Evolutionary conservation across 2,888 invertebrate genomes (phyloP).

Genomic region (Cataglyphis cursor): DNA sequence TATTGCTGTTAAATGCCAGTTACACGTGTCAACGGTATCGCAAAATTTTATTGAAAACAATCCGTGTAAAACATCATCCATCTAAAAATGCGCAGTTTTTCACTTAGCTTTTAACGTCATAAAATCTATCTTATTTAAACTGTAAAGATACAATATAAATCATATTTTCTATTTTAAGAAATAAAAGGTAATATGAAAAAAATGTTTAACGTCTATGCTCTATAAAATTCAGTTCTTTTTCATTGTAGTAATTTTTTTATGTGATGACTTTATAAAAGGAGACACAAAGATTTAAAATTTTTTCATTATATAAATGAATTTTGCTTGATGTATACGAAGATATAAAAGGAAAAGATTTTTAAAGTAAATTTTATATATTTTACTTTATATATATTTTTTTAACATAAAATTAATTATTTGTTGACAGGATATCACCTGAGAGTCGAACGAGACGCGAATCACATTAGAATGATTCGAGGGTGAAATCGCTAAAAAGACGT

Average conservation of each 20-base stretch:
- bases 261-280: not conserved
- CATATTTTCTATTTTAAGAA: not conserved
- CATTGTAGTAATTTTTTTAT: not conserved
- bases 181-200: not conserved
- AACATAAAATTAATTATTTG: constrained; percentile 9
- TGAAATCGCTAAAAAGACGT: constrained; percentile 72
- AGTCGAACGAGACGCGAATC: constrained; percentile 56
- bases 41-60: constrained; percentile 39
- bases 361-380: not conserved
- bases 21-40: constrained; percentile 46
- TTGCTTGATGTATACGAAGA: not conserved
- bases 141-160: not conserved
- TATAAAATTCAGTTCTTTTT: not conserved
- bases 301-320: not conserved
- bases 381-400: not conserved
- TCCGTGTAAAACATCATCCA: constrained; percentile 15
- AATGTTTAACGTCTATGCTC: not conserved
- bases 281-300: not conserved
- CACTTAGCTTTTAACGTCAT: not conserved
- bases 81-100: not conserved
- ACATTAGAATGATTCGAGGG: constrained; percentile 76
- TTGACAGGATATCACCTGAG: constrained; percentile 30
- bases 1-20: constrained; percentile 36
- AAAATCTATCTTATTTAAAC: constrained; percentile 23
- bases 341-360: not conserved